Evolutionary conservation across 1,140 invertebrate species (phyloP).

Genomic region (Chironomus striatipennis): DNA sequence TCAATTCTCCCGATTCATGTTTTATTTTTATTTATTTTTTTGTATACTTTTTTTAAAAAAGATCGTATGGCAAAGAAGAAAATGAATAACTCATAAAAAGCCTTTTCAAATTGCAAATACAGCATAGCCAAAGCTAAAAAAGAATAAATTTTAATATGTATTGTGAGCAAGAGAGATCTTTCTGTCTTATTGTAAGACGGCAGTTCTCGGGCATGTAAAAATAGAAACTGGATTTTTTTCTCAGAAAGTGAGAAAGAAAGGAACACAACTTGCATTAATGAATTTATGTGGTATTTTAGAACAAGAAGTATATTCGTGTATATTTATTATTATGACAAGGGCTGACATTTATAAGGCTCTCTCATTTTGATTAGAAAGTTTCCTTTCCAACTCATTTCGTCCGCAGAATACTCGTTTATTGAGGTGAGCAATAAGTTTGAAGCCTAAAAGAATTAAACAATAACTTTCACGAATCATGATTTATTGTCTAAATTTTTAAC

Average conservation of each 20-base stretch:
- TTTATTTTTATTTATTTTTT: not conserved
- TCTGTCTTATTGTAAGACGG: not conserved
- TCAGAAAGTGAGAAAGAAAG: not conserved
- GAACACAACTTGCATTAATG: not conserved
- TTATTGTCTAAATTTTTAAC: too few species aligned
- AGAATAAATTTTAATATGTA: too few species aligned
- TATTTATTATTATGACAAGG: not conserved
- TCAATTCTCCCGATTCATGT: not conserved
- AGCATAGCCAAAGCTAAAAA: not conserved
- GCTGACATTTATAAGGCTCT: not conserved
- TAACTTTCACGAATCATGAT: too few species aligned
- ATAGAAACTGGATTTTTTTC: slow-evolving; percentile 23
- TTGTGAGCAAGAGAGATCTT: not conserved
- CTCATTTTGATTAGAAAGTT: too few species aligned
- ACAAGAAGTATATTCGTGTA: not conserved
- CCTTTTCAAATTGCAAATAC: slow-evolving; percentile 10
- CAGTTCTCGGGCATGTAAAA: not conserved
- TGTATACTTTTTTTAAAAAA: not conserved
- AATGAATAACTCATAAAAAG: slow-evolving; percentile 12
- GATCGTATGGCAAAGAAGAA: not conserved
- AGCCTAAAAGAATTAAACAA: too few species aligned
- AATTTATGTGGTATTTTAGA: not conserved
- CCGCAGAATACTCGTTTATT: too few species aligned
- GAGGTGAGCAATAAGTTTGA: too few species aligned
- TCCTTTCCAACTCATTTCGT: too few species aligned